Base-by-base conservation (phyloP, 2,797 vertebrate genomes). In the Clarias pachynema region DNA sequence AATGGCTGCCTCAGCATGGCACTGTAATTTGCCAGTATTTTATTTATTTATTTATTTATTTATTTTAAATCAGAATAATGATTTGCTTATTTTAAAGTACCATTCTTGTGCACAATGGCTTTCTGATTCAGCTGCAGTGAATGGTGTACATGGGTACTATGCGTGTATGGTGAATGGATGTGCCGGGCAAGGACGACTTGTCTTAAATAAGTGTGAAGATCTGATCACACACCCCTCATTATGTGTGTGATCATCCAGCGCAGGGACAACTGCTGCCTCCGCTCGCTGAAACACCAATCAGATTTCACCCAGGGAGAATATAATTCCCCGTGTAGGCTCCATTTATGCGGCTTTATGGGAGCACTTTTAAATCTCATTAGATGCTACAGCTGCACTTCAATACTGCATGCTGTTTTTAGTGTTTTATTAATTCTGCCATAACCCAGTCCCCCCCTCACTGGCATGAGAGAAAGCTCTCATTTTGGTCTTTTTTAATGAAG, bases 341-440 rank as follows among this genome's bases (percentile, higher is more conserved):
- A 26, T 94, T 95, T 95, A 92, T 92, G 90, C 92, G 89, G 93
- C 92, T 94, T 95, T 94, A 94, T 94, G 92, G 91, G 90, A 93
- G 83, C 91, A 91, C 93, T 94, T 95, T 95, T 93, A 95, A 95
- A 95, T 94, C 95, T 95, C 93, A 95, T 95, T 95, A 95, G 89
- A 78, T 83, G 91, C 93, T 93, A 91, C 94, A 95, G 95, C 94
- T 96, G 95, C 95, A 95, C 93, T 93, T 93, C 92, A 91, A 89
- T 82, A 92, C 92, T 92, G 89, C 93, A 94, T 92, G 93, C 93
- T 94, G 93, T 94, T 93, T 92, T 90, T 90, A 89, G 82, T 90
- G 91, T 88, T 93, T 93, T 90, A 90, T 90, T 90, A 93, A 93
- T 94, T 91, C 93, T 94, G 93, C 88, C 88, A 82, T 88, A 92